These are phyloP conservation scores for Myopa tessellatipennis DNA, from an alignment of 2,888 invertebrate genomes.

Conservation along the genomic window DNA sequence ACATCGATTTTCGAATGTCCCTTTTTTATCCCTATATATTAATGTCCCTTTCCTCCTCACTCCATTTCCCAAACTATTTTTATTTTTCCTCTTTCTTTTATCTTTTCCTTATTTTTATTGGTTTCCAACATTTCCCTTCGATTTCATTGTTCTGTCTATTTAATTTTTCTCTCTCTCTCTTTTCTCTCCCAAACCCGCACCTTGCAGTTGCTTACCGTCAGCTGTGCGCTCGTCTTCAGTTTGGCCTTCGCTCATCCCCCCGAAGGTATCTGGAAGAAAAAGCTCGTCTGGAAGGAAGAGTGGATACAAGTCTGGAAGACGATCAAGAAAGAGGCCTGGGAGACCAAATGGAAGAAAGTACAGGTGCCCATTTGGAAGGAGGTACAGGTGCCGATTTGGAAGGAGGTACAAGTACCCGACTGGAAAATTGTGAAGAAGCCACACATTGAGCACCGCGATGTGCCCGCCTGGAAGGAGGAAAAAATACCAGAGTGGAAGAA, in stretches of 20 bases:
- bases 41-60: too few relatives aligned
- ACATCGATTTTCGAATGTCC: too few relatives aligned
- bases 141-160: not conserved
- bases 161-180: conserved; percentile 7
- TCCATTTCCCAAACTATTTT: not conserved
- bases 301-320: conserved; percentile 79
- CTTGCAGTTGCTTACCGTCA: conserved; percentile 62
- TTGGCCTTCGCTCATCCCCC: conserved; percentile 69
- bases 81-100: too few relatives aligned
- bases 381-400: conserved; percentile 80
- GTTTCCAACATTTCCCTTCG: not conserved
- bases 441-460: conserved; percentile 75
- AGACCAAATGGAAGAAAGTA: conserved; percentile 81
- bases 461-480: conserved; percentile 74
- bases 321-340: conserved; percentile 80
- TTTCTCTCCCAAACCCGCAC: not conserved
- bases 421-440: conserved; percentile 73
- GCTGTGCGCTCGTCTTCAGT: conserved; percentile 63
- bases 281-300: conserved; percentile 82
- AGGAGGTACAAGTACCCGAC: conserved; percentile 76
- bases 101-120: not conserved
- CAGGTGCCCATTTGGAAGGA: conserved; percentile 84
- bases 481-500: conserved; percentile 73
- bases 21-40: too few relatives aligned
- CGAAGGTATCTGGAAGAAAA: conserved; percentile 83